phyloP scores from a whole-genome alignment of 1,140 invertebrate species.

The Atta cephalotes region DNA sequence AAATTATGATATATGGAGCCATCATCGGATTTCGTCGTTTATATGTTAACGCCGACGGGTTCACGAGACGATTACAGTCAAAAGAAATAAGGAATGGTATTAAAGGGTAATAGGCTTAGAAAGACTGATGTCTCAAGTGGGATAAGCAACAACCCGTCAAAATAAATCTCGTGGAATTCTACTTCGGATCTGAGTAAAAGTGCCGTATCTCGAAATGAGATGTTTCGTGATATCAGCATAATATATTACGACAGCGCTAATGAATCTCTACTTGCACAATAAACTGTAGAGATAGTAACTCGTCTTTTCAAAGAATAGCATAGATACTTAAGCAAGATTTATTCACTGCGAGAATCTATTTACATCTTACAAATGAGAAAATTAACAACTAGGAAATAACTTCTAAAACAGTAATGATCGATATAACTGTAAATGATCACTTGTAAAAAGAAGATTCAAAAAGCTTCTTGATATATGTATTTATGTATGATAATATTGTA shows the following conservation, averaged over 20 bases:
- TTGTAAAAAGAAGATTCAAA: background rate
- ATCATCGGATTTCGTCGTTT: constrained; percentile 32
- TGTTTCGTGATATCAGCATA: constrained; percentile 45
- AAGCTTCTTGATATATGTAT: background rate
- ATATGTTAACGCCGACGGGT: constrained; percentile 37
- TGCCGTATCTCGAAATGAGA: constrained; percentile 39
- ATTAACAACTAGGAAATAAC: background rate
- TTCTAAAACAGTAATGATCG: background rate
- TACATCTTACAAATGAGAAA: background rate
- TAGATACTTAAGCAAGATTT: constrained; percentile 35
- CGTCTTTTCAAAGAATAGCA: constrained; percentile 17
- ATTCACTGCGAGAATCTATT: constrained; percentile 20
- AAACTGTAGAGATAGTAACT: constrained; percentile 59
- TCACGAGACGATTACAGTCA: background rate
- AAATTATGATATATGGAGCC: constrained; percentile 44
- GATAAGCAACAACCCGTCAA: constrained; percentile 65
- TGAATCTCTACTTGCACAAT: constrained; percentile 62
- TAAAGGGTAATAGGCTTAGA: constrained; percentile 74
- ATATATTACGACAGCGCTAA: constrained; percentile 61
- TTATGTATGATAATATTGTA: background rate
- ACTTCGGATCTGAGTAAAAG: constrained; percentile 1
- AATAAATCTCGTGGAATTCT: constrained; percentile 68
- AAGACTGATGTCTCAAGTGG: constrained; percentile 70
- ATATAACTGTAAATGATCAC: background rate
- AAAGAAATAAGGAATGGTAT: background rate